Evolutionary conservation across 30 jellyfish, hydroid and myxozoan genomes (phyloP).

Genomic region (Nemopilema nomurai): DNA sequence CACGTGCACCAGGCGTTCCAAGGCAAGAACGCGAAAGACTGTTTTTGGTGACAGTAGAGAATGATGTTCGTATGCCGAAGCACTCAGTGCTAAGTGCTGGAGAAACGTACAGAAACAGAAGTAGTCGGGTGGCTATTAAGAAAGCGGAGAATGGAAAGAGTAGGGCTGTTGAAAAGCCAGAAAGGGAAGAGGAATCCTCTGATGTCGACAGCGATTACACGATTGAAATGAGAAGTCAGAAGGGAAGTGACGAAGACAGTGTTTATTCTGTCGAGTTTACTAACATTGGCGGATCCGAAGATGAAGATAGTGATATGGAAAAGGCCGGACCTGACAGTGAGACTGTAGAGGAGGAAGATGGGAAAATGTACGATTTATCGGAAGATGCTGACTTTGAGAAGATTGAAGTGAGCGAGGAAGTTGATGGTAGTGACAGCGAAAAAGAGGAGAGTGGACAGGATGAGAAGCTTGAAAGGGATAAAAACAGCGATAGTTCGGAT

Average conservation of each 20-base stretch:
- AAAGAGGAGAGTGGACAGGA: background rate
- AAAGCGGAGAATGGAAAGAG: background rate
- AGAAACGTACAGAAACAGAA: constrained; percentile 1
- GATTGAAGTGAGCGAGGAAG: background rate
- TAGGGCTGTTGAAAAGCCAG: background rate
- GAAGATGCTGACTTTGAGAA: constrained; percentile 5
- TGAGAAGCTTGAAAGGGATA: background rate
- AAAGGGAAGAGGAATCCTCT: constrained; percentile 23
- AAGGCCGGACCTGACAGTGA: background rate
- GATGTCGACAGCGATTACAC: constrained; percentile 65
- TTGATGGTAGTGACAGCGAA: background rate
- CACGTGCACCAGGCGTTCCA: constrained; percentile 3
- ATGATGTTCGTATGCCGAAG: background rate
- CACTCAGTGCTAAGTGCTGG: background rate
- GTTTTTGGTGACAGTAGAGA: constrained; percentile 31
- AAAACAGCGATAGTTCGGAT: background rate
- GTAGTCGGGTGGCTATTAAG: background rate
- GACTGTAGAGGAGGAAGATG: background rate
- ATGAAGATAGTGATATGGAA: constrained; percentile 12
- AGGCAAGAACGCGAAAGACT: constrained; percentile 21
- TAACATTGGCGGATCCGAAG: constrained; percentile 60
- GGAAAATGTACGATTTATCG: background rate
- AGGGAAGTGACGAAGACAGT: constrained; percentile 54
- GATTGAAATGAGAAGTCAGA: constrained; percentile 52
- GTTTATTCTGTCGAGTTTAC: constrained; percentile 57